These are phyloP conservation scores for Aspiorhynchus laticeps DNA, from an alignment of 2,113 vertebrate species.

Conservation along the genomic window DNA sequence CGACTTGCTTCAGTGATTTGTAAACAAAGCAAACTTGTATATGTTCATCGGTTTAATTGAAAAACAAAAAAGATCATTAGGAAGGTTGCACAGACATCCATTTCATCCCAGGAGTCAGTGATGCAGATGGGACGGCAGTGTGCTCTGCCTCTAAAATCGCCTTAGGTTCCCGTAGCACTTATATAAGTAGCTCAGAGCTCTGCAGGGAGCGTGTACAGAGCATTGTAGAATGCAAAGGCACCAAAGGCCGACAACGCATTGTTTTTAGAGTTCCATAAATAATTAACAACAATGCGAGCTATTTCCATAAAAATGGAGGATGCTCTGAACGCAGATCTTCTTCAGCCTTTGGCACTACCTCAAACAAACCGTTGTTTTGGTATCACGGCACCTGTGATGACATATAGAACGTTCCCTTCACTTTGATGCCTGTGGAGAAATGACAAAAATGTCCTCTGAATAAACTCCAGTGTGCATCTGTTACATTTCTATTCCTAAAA, in stretches of 20 bases:
- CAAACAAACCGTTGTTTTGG: conserved; percentile 59
- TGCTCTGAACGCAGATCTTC: conserved; percentile 27
- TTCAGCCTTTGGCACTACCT: not conserved
- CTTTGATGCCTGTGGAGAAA: conserved; percentile 76
- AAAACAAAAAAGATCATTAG: conserved; percentile 53
- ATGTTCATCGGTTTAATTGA: conserved; percentile 57
- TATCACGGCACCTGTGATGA: conserved; percentile 61
- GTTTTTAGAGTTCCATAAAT: conserved; percentile 69
- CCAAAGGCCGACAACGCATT: conserved; percentile 53
- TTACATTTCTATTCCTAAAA: conserved; percentile 72
- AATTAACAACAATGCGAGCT: conserved; percentile 73
- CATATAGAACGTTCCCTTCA: conserved; percentile 66
- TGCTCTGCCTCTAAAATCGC: conserved; percentile 47
- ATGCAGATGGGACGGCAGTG: conserved; percentile 58
- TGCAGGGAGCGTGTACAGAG: not conserved
- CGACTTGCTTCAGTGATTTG: conserved; percentile 52
- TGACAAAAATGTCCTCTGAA: conserved; percentile 71
- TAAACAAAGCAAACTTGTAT: conserved; percentile 56
- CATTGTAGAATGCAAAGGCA: not conserved
- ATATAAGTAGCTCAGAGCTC: conserved; percentile 57
- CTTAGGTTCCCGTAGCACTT: conserved; percentile 44
- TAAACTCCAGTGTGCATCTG: conserved; percentile 71
- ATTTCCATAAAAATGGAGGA: conserved; percentile 60
- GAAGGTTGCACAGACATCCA: conserved; percentile 36
- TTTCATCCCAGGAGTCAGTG: conserved; percentile 53